Conservation (phyloP, 1,140 invertebrate species). For the Dufourea novaeangliae region DNA sequence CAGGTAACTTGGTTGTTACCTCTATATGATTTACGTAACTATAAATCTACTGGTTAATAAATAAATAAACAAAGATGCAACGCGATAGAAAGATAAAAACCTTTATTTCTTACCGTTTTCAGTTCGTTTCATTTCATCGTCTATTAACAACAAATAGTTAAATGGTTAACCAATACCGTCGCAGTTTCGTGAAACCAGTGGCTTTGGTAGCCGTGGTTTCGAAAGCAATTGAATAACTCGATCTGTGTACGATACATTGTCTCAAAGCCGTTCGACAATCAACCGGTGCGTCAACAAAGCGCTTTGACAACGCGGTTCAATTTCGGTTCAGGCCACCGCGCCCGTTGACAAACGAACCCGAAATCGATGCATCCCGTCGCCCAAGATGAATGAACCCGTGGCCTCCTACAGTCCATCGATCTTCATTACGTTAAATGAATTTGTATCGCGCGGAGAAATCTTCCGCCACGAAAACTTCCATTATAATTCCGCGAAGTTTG, state of each 20-base stretch:
- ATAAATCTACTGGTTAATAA: no score
- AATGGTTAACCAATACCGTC: background rate
- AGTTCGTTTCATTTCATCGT: no score
- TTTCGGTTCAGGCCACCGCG: slow-evolving; percentile 7
- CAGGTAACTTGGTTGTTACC: no score
- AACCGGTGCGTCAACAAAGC: background rate
- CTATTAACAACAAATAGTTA: no score
- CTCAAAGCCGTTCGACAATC: slow-evolving; percentile 16
- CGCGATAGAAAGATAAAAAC: no score
- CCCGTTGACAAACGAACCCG: slow-evolving; percentile 10
- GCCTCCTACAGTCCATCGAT: background rate
- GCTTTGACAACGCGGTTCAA: slow-evolving; percentile 5
- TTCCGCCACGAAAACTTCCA: background rate
- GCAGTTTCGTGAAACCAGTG: background rate
- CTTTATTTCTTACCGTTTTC: no score
- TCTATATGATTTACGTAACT: no score
- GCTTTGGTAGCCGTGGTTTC: background rate
- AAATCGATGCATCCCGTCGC: background rate
- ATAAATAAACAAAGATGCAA: no score
- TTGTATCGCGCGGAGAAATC: background rate
- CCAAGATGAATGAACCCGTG: background rate
- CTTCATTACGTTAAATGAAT: background rate
- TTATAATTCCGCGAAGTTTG: no score
- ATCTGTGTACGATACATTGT: background rate
- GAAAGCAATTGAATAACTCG: background rate